A percentile compares a stretch with the other conserved stretches of the same genome.
phyloP scores from a whole-genome alignment of 2,888 invertebrate species.

The Tromatobia lineatoria region DNA sequence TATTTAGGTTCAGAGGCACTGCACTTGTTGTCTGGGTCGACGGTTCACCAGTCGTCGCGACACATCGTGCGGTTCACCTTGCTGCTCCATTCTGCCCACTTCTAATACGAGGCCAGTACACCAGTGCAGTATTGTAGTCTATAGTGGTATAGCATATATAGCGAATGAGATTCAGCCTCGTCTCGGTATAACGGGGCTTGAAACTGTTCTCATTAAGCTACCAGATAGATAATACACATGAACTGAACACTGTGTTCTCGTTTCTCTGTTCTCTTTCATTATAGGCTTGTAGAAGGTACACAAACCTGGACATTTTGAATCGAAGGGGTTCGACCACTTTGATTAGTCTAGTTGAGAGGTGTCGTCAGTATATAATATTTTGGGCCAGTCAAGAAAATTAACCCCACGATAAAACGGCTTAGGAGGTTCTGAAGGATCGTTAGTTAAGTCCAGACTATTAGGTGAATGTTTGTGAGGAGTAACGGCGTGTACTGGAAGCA shows the following conservation, averaged over 20 bases:
- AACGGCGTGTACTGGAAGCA: too few species aligned
- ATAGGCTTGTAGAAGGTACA: constrained; percentile 7
- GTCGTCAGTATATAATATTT: background rate
- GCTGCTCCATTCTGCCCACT: constrained; percentile 35
- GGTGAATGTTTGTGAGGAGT: too few species aligned
- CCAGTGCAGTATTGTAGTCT: constrained; percentile 9
- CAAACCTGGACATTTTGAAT: constrained; percentile 74
- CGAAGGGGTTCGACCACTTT: constrained; percentile 73
- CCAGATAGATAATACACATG: constrained; percentile 74
- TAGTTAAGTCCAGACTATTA: too few species aligned
- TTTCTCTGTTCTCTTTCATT: constrained; percentile 79
- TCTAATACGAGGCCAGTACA: constrained; percentile 47
- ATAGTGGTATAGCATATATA: constrained; percentile 28
- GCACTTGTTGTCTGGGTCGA: constrained; percentile 52
- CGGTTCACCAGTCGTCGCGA: constrained; percentile 46
- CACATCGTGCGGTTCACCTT: constrained; percentile 56
- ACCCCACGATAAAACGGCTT: too few species aligned
- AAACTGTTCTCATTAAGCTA: constrained; percentile 83
- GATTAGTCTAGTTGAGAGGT: background rate
- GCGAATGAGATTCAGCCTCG: constrained; percentile 59
- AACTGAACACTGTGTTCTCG: constrained; percentile 32
- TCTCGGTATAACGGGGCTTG: constrained; percentile 78
- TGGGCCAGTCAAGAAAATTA: too few species aligned
- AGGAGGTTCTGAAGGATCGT: too few species aligned
- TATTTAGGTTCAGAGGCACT: constrained; percentile 48